phyloP scores from a whole-genome alignment of 2,888 invertebrate species.

The Sinotaia quadrata region DNA sequence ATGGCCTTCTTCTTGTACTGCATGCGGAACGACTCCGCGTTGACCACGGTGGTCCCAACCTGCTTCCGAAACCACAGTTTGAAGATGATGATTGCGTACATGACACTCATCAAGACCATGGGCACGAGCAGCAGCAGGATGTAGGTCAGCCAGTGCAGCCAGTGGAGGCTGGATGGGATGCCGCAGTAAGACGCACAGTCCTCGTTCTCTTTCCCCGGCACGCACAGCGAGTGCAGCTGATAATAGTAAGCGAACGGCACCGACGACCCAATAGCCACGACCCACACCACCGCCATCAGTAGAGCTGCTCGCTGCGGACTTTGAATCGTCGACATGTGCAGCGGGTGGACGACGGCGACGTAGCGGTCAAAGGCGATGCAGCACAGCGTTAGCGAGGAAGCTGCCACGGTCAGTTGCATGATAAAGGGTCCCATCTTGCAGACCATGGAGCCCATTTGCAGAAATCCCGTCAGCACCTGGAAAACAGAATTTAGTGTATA shows the following conservation, averaged over 20 bases:
- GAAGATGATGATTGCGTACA: slow-evolving; percentile 17
- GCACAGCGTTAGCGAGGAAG: slow-evolving; percentile 27
- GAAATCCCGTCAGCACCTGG: slow-evolving; percentile 20
- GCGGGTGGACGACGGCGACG: slow-evolving; percentile 24
- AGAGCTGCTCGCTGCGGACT: slow-evolving; percentile 15
- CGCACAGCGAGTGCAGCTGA: slow-evolving; percentile 2
- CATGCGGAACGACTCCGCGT: slow-evolving; percentile 15
- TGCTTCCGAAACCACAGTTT: slow-evolving; percentile 24
- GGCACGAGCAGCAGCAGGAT: slow-evolving; percentile 20
- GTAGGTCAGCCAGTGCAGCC: slow-evolving; percentile 22
- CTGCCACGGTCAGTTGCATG: slow-evolving; percentile 14
- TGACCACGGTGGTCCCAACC: slow-evolving; percentile 5
- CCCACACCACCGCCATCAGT: slow-evolving; percentile 22
- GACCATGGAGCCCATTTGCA: slow-evolving; percentile 18
- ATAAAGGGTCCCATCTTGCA: slow-evolving; percentile 23
- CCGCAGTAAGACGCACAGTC: slow-evolving; percentile 12
- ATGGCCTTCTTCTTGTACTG: slow-evolving; percentile 25
- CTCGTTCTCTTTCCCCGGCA: background rate
- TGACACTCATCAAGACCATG: slow-evolving; percentile 15
- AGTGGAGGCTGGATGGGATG: slow-evolving; percentile 3
- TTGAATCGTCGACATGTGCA: slow-evolving; percentile 20
- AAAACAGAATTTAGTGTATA: too few species aligned
- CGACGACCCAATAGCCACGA: slow-evolving; percentile 5
- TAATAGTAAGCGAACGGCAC: slow-evolving; percentile 20
- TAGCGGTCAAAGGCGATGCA: slow-evolving; percentile 28